Conservation (phyloP, 1,140 invertebrate genomes). For the Microplitis demolitor region DNA sequence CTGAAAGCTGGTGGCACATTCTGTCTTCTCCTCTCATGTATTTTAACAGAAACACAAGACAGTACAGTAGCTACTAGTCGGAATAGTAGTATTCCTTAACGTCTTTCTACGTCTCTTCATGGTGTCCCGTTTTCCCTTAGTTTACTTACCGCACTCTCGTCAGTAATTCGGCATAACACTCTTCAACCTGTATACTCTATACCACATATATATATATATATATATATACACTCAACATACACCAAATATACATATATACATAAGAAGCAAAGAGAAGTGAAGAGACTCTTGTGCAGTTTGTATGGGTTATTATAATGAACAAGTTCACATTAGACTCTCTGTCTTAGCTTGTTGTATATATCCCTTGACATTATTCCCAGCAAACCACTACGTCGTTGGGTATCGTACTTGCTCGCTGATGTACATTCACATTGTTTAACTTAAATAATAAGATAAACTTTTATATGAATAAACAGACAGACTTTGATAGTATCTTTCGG, state of each 20-base stretch:
- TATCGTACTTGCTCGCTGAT: background rate
- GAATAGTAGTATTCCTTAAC: background rate
- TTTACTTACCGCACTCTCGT: background rate
- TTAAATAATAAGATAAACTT: background rate
- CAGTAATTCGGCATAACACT: constrained; percentile 23
- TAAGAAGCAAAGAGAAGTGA: background rate
- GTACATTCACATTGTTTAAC: background rate
- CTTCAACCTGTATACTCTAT: background rate
- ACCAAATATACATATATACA: no score
- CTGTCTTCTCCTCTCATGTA: constrained; percentile 1
- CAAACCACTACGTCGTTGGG: background rate
- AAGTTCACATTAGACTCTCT: constrained; percentile 12
- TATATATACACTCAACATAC: no score
- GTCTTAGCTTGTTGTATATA: background rate
- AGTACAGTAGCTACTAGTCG: background rate
- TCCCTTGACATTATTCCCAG: background rate
- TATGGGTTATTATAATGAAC: constrained; percentile 18
- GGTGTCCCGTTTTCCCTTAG: constrained; percentile 10
- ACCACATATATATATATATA: no score
- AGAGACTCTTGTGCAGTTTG: constrained; percentile 8
- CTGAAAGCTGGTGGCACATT: constrained; percentile 25
- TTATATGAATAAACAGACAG: background rate
- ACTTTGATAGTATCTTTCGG: no score
- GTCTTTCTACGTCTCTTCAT: constrained; percentile 6
- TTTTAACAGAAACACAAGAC: no score